Conservation (phyloP, 2,113 vertebrate species). For the Lynx canadensis region DNA sequence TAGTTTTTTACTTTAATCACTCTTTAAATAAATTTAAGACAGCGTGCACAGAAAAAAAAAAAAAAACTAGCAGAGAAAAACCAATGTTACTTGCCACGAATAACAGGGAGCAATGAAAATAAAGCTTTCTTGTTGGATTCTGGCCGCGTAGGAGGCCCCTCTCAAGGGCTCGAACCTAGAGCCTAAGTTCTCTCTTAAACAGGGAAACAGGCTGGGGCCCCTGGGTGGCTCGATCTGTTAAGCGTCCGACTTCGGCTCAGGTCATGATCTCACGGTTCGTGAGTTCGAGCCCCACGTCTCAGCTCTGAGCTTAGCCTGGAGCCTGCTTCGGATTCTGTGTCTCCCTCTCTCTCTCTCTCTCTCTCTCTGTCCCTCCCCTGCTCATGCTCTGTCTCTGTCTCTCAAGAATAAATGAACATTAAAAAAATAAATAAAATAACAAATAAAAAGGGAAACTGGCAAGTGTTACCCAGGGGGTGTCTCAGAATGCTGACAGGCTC, state of each 20-base stretch:
- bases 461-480: not conserved
- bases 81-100: not conserved
- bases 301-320: too few relatives aligned
- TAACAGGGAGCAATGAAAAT: not conserved
- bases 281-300: too few relatives aligned
- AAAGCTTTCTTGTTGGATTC: not conserved
- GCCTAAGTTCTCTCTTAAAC: not conserved
- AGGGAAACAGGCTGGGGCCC: not conserved
- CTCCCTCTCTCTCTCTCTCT: too few relatives aligned
- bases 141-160: not conserved
- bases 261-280: too few relatives aligned
- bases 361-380: too few relatives aligned
- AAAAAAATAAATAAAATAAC: too few relatives aligned
- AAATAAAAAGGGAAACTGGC: not conserved
- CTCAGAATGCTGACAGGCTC: not conserved
- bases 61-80: not conserved
- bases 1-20: not conserved
- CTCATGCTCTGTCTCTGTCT: too few relatives aligned
- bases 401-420: too few relatives aligned
- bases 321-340: too few relatives aligned
- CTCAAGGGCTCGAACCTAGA: not conserved
- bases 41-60: not conserved
- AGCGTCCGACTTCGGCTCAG: too few relatives aligned
- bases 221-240: too few relatives aligned
- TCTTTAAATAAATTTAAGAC: conserved; percentile 30